A percentile compares a stretch with the other conserved stretches of the same genome.
Conservation (phyloP, 2,797 vertebrate species). For the Apogon talboti region DNA sequence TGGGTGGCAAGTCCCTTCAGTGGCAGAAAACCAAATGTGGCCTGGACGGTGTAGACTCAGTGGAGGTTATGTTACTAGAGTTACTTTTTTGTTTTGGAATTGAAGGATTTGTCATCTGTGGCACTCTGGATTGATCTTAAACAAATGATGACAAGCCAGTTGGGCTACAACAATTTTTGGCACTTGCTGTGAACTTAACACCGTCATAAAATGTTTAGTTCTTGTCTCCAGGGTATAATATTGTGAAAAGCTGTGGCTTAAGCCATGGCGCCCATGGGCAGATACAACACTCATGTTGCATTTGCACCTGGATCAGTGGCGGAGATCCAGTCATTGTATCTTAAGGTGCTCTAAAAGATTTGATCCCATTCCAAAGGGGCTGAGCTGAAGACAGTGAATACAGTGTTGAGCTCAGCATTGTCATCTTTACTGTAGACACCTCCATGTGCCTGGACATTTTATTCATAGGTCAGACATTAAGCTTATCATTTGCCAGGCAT, state of each 20-base stretch:
- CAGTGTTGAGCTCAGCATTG: no score
- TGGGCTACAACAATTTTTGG: background rate
- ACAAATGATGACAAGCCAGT: constrained; percentile 1
- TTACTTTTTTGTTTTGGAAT: constrained; percentile 14
- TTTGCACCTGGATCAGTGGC: constrained; percentile 21
- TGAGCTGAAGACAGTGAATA: no score
- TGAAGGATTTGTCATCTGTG: background rate
- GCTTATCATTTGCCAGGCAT: background rate
- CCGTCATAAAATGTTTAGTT: background rate
- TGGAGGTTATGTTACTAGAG: constrained; percentile 1
- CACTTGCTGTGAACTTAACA: background rate
- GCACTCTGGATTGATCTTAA: background rate
- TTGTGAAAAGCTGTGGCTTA: background rate
- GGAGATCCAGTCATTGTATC: background rate
- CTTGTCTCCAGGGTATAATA: constrained; percentile 1
- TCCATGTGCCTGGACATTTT: background rate
- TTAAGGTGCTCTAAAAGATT: background rate
- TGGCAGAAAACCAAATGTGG: constrained; percentile 27
- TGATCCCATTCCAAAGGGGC: background rate
- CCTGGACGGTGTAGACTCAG: constrained; percentile 14
- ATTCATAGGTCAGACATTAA: background rate
- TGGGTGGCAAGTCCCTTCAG: constrained; percentile 22
- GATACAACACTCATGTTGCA: constrained; percentile 7
- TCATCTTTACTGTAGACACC: no score
- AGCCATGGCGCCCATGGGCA: constrained; percentile 5